These are phyloP conservation scores for Malacoraja senta DNA, from an alignment of 2,797 vertebrate species.

Conservation along the genomic window DNA sequence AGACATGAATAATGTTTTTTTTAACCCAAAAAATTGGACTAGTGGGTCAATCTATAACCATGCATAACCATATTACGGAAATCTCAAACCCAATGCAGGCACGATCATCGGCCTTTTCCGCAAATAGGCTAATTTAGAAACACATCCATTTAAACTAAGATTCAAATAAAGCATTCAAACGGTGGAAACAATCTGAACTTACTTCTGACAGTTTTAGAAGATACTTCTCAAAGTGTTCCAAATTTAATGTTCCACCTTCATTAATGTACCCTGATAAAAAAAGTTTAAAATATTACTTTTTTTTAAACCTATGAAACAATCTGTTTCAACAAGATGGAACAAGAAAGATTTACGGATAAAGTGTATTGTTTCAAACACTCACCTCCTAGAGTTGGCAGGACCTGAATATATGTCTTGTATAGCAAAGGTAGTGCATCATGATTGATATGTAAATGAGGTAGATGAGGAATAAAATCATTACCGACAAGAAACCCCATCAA, in stretches of 20 bases:
- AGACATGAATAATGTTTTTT: not conserved
- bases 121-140: not conserved
- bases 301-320: not conserved
- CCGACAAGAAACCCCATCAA: slow-evolving; percentile 98
- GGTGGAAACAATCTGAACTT: slow-evolving; percentile 47
- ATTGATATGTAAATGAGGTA: slow-evolving; percentile 96
- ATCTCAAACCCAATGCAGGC: not conserved
- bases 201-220: slow-evolving; percentile 86
- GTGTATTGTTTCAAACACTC: slow-evolving; percentile 42
- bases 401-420: slow-evolving; percentile 86
- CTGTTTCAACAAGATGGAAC: not conserved
- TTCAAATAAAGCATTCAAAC: not conserved
- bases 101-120: not conserved
- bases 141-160: not conserved
- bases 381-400: slow-evolving; percentile 83
- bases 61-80: not conserved
- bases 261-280: slow-evolving; percentile 82
- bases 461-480: slow-evolving; percentile 98
- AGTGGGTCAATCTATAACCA: not conserved
- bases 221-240: slow-evolving; percentile 88
- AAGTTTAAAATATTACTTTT: slow-evolving; percentile 37
- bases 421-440: slow-evolving; percentile 91
- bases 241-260: slow-evolving; percentile 87
- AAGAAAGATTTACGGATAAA: not conserved
- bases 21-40: not conserved